A percentile compares a stretch with the other conserved stretches of the same genome.
Evolutionary conservation across 2,888 invertebrate species (phyloP).

Genomic region (Chrysomela aeneicollis): DNA sequence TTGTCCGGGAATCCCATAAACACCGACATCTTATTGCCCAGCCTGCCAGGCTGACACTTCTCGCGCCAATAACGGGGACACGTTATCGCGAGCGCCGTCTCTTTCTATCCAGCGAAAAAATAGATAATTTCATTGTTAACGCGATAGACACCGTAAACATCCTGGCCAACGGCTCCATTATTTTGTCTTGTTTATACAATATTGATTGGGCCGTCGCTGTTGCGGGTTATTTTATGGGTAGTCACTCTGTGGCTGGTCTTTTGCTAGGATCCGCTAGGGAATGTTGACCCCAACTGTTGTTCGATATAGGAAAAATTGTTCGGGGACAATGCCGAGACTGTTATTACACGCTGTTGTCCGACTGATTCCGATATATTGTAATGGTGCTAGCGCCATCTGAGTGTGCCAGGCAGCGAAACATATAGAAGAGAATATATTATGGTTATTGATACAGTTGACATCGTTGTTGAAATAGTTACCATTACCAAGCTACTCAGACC

Average conservation of each 20-base stretch:
- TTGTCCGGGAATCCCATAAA: slow-evolving; percentile 23
- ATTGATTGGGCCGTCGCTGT: slow-evolving; percentile 8
- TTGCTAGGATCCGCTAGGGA: not conserved
- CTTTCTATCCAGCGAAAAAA: slow-evolving; percentile 4
- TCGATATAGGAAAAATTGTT: no score
- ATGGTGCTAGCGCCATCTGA: no score
- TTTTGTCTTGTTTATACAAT: slow-evolving; percentile 14
- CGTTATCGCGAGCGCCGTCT: slow-evolving; percentile 13
- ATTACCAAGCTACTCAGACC: no score
- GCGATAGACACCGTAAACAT: slow-evolving; percentile 8
- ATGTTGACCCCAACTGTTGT: not conserved
- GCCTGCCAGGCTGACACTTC: slow-evolving; percentile 17
- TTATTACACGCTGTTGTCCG: no score
- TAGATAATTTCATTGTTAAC: slow-evolving; percentile 21
- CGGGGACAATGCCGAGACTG: no score
- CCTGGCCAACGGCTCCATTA: not conserved
- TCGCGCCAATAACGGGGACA: slow-evolving; percentile 23
- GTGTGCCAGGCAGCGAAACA: no score
- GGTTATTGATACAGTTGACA: no score
- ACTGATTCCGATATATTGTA: no score
- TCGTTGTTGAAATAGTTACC: no score
- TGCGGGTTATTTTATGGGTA: slow-evolving; percentile 2
- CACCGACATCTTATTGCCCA: slow-evolving; percentile 21
- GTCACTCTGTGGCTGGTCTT: not conserved
- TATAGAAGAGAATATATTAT: no score